A percentile compares a stretch with the other conserved stretches of the same genome.
Evolutionary conservation across 2,888 invertebrate genomes (phyloP).

Genomic region (Thera obeliscata): DNA sequence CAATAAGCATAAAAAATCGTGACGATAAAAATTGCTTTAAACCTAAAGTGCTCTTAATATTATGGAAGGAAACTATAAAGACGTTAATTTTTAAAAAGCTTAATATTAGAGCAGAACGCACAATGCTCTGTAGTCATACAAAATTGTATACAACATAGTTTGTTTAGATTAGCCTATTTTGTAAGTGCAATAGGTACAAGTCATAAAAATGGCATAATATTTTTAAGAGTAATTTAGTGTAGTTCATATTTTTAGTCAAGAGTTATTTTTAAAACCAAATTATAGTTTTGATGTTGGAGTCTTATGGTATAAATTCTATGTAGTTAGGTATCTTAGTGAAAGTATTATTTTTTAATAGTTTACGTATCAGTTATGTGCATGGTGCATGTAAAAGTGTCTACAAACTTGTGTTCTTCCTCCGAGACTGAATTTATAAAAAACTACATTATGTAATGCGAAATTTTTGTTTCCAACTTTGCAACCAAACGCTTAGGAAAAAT

Average conservation of each 20-base stretch:
- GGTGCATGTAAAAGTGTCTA: slow-evolving; percentile 55
- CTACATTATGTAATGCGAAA: slow-evolving; percentile 40
- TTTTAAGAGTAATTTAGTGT: slow-evolving; percentile 38
- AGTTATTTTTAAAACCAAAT: slow-evolving; percentile 50
- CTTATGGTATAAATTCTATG: slow-evolving; percentile 39
- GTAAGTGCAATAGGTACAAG: slow-evolving; percentile 76
- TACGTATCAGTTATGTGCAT: slow-evolving; percentile 52
- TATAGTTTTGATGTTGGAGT: slow-evolving; percentile 41
- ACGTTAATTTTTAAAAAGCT: slow-evolving; percentile 24
- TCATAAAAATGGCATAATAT: slow-evolving; percentile 64
- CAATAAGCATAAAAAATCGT: neutral
- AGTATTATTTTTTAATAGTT: slow-evolving; percentile 42
- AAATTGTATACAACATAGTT: slow-evolving; percentile 49
- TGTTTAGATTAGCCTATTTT: slow-evolving; percentile 43
- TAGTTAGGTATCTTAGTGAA: slow-evolving; percentile 37
- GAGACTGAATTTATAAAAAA: slow-evolving; percentile 52
- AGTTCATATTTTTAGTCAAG: slow-evolving; percentile 43
- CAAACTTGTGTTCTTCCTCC: slow-evolving; percentile 37
- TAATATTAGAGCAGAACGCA: slow-evolving; percentile 65
- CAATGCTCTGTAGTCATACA: slow-evolving; percentile 71
- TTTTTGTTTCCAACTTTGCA: slow-evolving; percentile 14
- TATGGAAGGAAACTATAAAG: slow-evolving; percentile 5
- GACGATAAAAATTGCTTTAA: slow-evolving; percentile 20
- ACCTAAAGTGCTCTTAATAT: slow-evolving; percentile 38
- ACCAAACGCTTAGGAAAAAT: slow-evolving; percentile 8